phyloP scores from a whole-genome alignment of 2,113 vertebrate species.

The Poeciliopsis turrubarensis region DNA sequence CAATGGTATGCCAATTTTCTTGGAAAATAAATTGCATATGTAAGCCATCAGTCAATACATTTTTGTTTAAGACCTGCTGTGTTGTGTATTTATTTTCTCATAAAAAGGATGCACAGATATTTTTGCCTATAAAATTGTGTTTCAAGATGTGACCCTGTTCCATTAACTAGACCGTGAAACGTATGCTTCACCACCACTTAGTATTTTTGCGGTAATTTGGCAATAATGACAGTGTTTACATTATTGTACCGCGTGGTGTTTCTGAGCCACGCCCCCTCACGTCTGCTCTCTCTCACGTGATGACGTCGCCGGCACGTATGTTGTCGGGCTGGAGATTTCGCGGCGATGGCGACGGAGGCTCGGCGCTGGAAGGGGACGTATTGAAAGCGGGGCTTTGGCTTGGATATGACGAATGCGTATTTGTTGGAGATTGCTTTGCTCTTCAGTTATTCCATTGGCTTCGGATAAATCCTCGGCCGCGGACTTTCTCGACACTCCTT shows the following conservation, averaged over 20 bases:
- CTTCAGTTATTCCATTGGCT: constrained; percentile 48
- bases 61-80: constrained; percentile 77
- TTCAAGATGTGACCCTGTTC: too few relatives aligned
- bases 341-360: constrained; percentile 78
- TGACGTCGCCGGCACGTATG: constrained; percentile 63
- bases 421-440: constrained; percentile 46
- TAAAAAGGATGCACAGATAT: not conserved
- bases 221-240: constrained; percentile 60
- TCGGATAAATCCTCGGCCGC: constrained; percentile 42
- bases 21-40: constrained; percentile 80
- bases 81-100: constrained; percentile 70
- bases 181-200: not conserved
- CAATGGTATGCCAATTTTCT: constrained; percentile 72
- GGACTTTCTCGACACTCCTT: constrained; percentile 21
- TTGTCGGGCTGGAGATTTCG: constrained; percentile 67
- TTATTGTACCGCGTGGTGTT: constrained; percentile 52
- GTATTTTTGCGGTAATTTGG: not conserved
- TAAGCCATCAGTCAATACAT: constrained; percentile 82
- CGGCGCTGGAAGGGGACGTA: constrained; percentile 67
- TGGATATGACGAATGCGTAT: constrained; percentile 63
- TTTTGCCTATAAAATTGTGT: too few relatives aligned
- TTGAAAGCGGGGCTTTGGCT: constrained; percentile 65
- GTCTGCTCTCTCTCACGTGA: constrained; percentile 35
- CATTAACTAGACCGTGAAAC: too few relatives aligned
- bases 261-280: constrained; percentile 36